These are phyloP conservation scores for Brachionus rubens DNA, from an alignment of 1,140 invertebrate genomes.

Conservation along the genomic window DNA sequence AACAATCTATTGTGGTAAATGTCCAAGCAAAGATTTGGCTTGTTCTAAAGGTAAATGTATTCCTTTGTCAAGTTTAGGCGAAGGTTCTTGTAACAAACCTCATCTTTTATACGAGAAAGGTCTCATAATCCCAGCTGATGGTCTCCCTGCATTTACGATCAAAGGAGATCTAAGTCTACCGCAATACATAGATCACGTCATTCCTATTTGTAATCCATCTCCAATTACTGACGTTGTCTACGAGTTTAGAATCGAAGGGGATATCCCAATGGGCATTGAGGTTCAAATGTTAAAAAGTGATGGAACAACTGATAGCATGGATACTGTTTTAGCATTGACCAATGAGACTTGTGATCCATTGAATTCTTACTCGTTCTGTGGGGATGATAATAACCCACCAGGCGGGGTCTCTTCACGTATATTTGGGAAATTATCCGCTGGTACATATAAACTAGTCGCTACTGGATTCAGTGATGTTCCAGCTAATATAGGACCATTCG, in stretches of 20 bases:
- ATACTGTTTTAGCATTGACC: background rate
- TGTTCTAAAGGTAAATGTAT: slow-evolving; percentile 26
- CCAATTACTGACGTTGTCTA: slow-evolving; percentile 20
- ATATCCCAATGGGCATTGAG: background rate
- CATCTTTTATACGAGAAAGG: background rate
- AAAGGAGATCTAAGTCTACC: background rate
- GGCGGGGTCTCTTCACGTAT: background rate
- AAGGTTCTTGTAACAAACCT: background rate
- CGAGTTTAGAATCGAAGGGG: background rate
- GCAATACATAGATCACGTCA: background rate
- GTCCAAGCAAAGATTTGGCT: background rate
- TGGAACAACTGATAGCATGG: slow-evolving; percentile 3
- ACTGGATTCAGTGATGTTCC: slow-evolving; percentile 4
- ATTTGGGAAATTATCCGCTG: slow-evolving; percentile 2
- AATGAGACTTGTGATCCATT: slow-evolving; percentile 4
- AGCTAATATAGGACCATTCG: background rate
- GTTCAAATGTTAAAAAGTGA: slow-evolving; percentile 6
- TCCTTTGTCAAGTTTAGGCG: background rate
- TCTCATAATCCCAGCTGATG: background rate
- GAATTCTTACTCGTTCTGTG: background rate
- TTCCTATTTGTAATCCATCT: background rate
- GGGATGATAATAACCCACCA: slow-evolving; percentile 8
- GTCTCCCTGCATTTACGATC: background rate
- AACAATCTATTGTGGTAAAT: background rate
- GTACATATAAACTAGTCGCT: slow-evolving; percentile 2